Conservation (phyloP, 2,113 vertebrate genomes). For the Prunella fulvescens region DNA sequence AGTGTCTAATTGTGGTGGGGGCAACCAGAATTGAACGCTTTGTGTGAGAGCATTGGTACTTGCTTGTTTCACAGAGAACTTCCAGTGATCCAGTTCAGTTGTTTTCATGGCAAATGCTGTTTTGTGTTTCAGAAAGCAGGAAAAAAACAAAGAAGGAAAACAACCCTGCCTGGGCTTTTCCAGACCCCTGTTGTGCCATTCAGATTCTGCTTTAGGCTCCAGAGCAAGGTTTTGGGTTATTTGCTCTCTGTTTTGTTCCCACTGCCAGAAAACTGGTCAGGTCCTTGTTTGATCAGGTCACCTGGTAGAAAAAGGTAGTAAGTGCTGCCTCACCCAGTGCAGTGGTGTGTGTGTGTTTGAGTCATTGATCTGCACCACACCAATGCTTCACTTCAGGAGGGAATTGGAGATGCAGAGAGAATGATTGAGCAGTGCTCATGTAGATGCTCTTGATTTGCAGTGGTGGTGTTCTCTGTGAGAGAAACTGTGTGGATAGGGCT, state of each 20-base stretch:
- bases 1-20: rapidly evolving
- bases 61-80: not conserved
- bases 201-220: not conserved
- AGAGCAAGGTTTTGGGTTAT: not conserved
- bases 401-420: not conserved
- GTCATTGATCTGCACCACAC: rapidly evolving
- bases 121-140: not conserved
- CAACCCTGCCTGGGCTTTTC: not conserved
- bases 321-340: rapidly evolving
- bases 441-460: not conserved
- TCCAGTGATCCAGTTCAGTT: not conserved
- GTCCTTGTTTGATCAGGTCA: not conserved
- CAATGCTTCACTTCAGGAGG: not conserved
- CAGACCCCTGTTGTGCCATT: not conserved
- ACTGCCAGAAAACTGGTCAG: not conserved
- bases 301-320: not conserved
- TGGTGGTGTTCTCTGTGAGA: rapidly evolving
- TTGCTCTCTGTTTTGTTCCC: not conserved
- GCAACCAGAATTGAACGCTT: not conserved
- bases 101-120: not conserved
- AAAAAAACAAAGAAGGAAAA: not conserved
- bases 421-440: not conserved
- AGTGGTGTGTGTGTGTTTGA: not conserved
- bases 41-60: not conserved
- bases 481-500: not conserved